These are phyloP conservation scores for Scleropages formosus DNA, from an alignment of 2,797 vertebrate genomes.

Conservation along the genomic window DNA sequence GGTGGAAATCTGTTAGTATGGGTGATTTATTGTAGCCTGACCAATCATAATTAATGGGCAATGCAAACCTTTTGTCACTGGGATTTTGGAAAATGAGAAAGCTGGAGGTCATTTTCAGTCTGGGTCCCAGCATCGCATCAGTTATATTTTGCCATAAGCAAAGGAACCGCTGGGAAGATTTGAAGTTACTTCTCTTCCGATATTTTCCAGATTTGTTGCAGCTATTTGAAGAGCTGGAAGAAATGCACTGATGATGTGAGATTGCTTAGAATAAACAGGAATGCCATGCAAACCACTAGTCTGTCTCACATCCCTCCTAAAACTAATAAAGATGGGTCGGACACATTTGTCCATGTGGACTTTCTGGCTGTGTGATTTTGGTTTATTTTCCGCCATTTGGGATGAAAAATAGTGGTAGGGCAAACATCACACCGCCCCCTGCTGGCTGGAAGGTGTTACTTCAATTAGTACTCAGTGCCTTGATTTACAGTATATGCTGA, in stretches of 20 bases:
- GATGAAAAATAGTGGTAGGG: neutral
- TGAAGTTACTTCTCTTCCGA: neutral
- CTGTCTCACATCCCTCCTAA: neutral
- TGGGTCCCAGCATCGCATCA: conserved; percentile 1
- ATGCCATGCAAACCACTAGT: neutral
- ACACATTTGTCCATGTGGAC: no score
- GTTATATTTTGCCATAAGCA: neutral
- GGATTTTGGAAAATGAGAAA: conserved; percentile 8
- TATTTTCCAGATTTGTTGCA: conserved; percentile 14
- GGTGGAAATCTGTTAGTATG: conserved; percentile 7
- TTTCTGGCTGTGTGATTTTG: no score
- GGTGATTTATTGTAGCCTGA: conserved; percentile 10
- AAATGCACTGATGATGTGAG: conserved; percentile 12
- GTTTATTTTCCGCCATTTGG: no score
- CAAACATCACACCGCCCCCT: neutral
- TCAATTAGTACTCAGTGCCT: neutral
- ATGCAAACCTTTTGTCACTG: neutral
- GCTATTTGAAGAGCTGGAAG: conserved; percentile 21
- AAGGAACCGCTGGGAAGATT: neutral
- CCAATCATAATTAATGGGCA: neutral
- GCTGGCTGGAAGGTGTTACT: neutral
- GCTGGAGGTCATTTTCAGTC: conserved; percentile 8
- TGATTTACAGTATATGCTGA: neutral
- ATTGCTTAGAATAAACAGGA: neutral
- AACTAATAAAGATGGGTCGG: neutral